Evolutionary conservation across 2,797 vertebrate species (phyloP).

Genomic region (Choloepus didactylus): DNA sequence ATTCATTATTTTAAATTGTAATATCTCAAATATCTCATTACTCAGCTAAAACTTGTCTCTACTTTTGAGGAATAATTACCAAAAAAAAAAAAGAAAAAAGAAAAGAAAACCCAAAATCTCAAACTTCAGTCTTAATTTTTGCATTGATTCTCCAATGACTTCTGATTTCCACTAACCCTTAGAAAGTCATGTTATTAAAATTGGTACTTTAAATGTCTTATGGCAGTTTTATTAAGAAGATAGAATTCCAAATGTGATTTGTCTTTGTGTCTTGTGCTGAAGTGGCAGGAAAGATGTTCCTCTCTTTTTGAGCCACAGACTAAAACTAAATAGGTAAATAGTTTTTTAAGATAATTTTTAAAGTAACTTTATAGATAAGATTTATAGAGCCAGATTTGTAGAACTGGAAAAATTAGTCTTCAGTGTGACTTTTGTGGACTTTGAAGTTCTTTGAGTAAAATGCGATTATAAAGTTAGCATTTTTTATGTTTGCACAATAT

Average conservation of each 20-base stretch:
- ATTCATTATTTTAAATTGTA: conserved; percentile 44
- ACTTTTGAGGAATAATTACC: not conserved
- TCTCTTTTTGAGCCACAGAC: not conserved
- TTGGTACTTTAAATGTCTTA: conserved; percentile 58
- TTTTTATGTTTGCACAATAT: not conserved
- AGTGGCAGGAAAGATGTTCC: conserved; percentile 27
- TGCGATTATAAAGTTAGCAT: not conserved
- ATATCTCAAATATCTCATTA: not conserved
- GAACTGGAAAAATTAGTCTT: not conserved
- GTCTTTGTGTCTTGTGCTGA: conserved; percentile 8
- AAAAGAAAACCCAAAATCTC: conserved; percentile 20
- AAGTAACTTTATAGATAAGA: not conserved
- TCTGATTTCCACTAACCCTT: conserved; percentile 42
- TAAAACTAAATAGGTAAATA: conserved; percentile 21
- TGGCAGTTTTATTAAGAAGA: conserved; percentile 37
- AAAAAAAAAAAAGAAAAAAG: too few species aligned
- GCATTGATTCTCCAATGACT: conserved; percentile 52
- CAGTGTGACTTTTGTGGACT: conserved; percentile 20
- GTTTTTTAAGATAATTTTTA: conserved; percentile 10
- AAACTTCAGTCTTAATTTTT: conserved; percentile 30
- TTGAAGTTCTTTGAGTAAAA: conserved; percentile 10
- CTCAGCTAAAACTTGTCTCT: conserved; percentile 25
- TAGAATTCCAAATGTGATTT: not conserved
- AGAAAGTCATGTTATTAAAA: conserved; percentile 30
- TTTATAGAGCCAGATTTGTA: not conserved